phyloP scores from a whole-genome alignment of 2,888 invertebrate species.

The Euplexia lucipara region DNA sequence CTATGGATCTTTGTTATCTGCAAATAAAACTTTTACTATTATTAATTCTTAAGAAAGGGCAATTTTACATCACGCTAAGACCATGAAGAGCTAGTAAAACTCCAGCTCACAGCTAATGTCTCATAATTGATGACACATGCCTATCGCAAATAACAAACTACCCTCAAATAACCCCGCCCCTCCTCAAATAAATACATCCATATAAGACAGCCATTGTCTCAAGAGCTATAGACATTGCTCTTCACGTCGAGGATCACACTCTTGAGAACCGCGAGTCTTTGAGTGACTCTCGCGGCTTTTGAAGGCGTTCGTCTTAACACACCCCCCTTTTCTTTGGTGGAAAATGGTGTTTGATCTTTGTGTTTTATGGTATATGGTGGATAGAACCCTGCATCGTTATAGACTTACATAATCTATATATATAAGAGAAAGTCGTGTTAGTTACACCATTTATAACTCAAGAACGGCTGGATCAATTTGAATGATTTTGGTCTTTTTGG shows the following conservation, averaged over 20 bases:
- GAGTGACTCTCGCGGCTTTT: slow-evolving; percentile 52
- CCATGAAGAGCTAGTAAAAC: no score
- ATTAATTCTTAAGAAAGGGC: no score
- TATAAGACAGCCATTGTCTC: slow-evolving; percentile 54
- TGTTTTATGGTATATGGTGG: slow-evolving; percentile 19
- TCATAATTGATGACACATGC: background rate
- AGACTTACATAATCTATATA: no score
- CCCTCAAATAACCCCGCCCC: slow-evolving; percentile 1
- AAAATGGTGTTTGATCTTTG: slow-evolving; percentile 34
- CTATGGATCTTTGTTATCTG: no score
- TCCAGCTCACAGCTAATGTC: no score
- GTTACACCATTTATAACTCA: no score
- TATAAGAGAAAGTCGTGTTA: no score
- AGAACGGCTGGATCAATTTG: no score
- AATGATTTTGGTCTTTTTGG: no score
- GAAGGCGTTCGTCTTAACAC: slow-evolving; percentile 43
- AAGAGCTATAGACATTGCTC: slow-evolving; percentile 56
- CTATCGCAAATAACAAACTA: background rate
- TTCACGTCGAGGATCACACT: slow-evolving; percentile 41
- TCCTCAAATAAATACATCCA: slow-evolving; percentile 44
- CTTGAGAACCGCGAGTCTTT: slow-evolving; percentile 25
- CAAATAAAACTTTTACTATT: no score
- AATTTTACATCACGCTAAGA: no score
- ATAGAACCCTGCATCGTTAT: no score
- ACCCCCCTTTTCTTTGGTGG: slow-evolving; percentile 46